A percentile compares a stretch with the other conserved stretches of the same genome.
These are phyloP conservation scores for Corbicula japonica DNA, from an alignment of 2,888 invertebrate species.

Conservation along the genomic window DNA sequence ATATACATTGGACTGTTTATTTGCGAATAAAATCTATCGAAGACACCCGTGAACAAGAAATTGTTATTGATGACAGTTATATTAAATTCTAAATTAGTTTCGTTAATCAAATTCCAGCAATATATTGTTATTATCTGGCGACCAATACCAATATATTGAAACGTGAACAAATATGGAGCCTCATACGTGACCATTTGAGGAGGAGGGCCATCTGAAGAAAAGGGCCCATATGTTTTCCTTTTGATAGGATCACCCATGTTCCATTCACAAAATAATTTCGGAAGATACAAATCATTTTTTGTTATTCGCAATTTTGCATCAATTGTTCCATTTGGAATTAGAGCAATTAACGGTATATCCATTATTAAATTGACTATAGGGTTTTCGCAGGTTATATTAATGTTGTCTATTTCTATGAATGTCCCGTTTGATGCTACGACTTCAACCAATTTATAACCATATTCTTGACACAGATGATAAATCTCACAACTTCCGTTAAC, in stretches of 20 bases:
- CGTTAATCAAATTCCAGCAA: constrained; percentile 64
- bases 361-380: constrained; percentile 46
- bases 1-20: constrained; percentile 54
- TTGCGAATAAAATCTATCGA: constrained; percentile 69
- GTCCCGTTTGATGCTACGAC: constrained; percentile 50
- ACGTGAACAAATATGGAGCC: constrained; percentile 48
- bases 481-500: constrained; percentile 41
- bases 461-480: constrained; percentile 48
- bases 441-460: constrained; percentile 40
- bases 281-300: constrained; percentile 43
- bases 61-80: constrained; percentile 56
- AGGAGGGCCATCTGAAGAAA: too few species aligned
- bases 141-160: constrained; percentile 67
- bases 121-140: constrained; percentile 53
- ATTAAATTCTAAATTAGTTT: constrained; percentile 15
- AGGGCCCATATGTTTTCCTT: constrained; percentile 15
- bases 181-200: constrained; percentile 56
- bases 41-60: constrained; percentile 62
- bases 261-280: constrained; percentile 39
- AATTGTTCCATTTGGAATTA: constrained; percentile 53
- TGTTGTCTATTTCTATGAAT: constrained; percentile 57
- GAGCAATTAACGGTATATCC: constrained; percentile 28
- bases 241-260: constrained; percentile 62
- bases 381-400: constrained; percentile 62
- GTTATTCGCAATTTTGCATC: constrained; percentile 41